Conservation (phyloP, 2,888 invertebrate genomes). For the Nephrotoma flavescens region DNA sequence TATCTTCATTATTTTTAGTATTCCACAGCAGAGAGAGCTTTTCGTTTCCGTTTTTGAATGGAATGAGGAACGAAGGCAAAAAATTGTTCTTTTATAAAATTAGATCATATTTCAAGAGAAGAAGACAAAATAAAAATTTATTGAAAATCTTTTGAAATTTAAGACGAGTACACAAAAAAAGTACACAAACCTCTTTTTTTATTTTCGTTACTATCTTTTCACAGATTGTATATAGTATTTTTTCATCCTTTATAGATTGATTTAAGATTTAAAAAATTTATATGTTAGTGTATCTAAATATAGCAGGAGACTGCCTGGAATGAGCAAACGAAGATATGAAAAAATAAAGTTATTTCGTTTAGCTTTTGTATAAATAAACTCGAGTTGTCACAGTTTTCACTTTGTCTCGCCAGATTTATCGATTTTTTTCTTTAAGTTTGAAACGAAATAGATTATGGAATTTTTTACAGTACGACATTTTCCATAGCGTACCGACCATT, state of each 20-base stretch:
- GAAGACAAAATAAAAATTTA: not conserved
- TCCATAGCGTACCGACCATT: not conserved
- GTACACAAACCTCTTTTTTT: not conserved
- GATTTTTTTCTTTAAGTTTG: not conserved
- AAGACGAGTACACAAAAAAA: not conserved
- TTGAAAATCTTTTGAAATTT: not conserved
- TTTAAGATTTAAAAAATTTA: not conserved
- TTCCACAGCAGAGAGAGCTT: not conserved
- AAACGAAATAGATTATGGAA: not conserved
- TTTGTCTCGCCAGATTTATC: not conserved
- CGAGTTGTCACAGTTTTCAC: not conserved
- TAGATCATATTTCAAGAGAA: not conserved
- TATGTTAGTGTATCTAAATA: not conserved
- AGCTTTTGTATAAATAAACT: not conserved
- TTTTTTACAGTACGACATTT: not conserved
- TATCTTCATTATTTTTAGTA: not conserved
- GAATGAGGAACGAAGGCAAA: not conserved
- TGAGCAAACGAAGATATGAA: not conserved
- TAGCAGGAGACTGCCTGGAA: not conserved
- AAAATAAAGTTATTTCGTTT: not conserved
- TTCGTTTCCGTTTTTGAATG: not conserved
- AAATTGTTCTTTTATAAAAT: not conserved
- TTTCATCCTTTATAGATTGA: not conserved
- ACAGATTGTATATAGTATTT: not conserved
- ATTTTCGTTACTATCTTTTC: not conserved